These are phyloP conservation scores for Cyphomyrus plagiostoma DNA, from an alignment of 2,113 vertebrate species.

Conservation along the genomic window DNA sequence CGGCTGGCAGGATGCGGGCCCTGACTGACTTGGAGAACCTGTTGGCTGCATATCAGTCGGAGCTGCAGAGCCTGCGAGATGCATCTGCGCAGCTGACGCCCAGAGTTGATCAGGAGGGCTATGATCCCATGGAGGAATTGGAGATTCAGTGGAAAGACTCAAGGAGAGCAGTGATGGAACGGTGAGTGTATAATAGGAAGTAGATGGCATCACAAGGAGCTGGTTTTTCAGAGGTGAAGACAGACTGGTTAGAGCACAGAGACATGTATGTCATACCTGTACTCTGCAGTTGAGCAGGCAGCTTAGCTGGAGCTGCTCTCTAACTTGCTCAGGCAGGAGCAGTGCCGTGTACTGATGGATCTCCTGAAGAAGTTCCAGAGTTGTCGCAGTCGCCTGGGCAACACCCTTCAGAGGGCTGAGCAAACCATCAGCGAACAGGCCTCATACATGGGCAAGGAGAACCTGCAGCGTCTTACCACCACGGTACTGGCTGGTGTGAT, in stretches of 20 bases:
- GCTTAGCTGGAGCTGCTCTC: background rate
- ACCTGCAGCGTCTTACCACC: slow-evolving; percentile 72
- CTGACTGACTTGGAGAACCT: slow-evolving; percentile 70
- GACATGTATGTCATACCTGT: background rate
- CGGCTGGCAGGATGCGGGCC: slow-evolving; percentile 64
- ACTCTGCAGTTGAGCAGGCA: background rate
- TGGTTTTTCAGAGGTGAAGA: background rate
- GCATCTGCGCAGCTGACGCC: slow-evolving; percentile 47
- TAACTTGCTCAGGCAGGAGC: slow-evolving; percentile 65
- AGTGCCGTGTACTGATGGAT: slow-evolving; percentile 70
- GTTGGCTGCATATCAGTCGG: slow-evolving; percentile 60
- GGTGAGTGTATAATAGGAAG: slow-evolving; percentile 48
- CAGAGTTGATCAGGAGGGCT: slow-evolving; percentile 46
- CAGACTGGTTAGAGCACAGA: background rate
- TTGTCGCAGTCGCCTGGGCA: slow-evolving; percentile 65
- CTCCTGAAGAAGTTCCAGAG: slow-evolving; percentile 83
- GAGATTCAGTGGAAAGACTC: slow-evolving; percentile 70
- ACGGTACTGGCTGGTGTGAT: slow-evolving; percentile 56
- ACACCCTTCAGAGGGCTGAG: slow-evolving; percentile 80
- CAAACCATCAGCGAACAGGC: slow-evolving; percentile 65
- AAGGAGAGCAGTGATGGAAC: slow-evolving; percentile 61
- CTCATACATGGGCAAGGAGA: slow-evolving; percentile 89
- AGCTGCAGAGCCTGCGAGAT: slow-evolving; percentile 63
- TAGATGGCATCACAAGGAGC: background rate
- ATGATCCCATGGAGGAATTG: slow-evolving; percentile 51